phyloP scores from a whole-genome alignment of 2,113 vertebrate genomes.

The Parotia lawesii region DNA sequence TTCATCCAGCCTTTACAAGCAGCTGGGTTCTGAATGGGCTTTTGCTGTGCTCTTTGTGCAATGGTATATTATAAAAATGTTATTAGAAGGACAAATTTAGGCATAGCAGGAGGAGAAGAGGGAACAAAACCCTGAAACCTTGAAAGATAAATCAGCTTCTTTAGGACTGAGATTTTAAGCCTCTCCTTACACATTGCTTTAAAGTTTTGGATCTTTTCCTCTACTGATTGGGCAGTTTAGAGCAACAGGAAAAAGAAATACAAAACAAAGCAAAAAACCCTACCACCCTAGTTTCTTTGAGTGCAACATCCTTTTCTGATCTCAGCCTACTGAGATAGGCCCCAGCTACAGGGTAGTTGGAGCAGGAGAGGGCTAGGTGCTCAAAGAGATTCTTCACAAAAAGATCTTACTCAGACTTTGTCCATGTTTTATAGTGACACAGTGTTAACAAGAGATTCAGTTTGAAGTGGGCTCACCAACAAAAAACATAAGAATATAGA shows the following conservation, averaged over 20 bases:
- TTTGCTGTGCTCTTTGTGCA: constrained; percentile 62
- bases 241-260: constrained; percentile 15
- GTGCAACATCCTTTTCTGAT: constrained; percentile 10
- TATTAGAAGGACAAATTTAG: constrained; percentile 69
- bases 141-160: constrained; percentile 60
- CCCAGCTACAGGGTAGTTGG: neutral
- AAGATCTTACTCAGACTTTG: neutral
- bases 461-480: neutral
- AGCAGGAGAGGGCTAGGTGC: neutral
- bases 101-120: constrained; percentile 47
- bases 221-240: neutral
- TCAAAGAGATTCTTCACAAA: neutral
- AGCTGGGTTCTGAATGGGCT: constrained; percentile 50
- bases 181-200: neutral
- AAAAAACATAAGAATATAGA: neutral
- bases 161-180: constrained; percentile 41
- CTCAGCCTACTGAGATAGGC: neutral
- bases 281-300: neutral
- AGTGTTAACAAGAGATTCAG: neutral
- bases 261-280: neutral
- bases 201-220: neutral
- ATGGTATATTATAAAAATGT: constrained; percentile 66
- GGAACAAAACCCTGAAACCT: constrained; percentile 13
- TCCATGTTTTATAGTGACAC: neutral
- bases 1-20: constrained; percentile 70